Percentiles rank a stretch among this genome's conserved stretches.
Conservation (phyloP, 1,140 invertebrate species). For the Drusus annulatus region DNA sequence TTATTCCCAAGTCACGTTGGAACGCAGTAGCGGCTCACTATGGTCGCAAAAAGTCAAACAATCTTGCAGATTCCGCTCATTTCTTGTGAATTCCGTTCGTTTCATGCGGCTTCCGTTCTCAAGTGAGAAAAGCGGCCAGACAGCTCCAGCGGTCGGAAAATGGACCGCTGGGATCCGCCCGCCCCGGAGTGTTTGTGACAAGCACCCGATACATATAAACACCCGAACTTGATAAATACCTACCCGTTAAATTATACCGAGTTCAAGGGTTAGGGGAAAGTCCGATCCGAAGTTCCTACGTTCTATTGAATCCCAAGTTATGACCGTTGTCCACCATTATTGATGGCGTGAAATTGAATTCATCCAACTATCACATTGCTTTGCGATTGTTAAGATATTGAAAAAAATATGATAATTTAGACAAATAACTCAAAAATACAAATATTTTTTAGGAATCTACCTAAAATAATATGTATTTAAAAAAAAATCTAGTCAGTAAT, state of each 20-base stretch:
- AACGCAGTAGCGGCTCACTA: background rate
- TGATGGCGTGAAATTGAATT: too few relatives aligned
- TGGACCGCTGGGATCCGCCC: constrained; percentile 18
- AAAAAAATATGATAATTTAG: too few relatives aligned
- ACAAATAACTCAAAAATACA: too few relatives aligned
- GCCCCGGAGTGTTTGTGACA: constrained; percentile 12
- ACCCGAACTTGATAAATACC: constrained; percentile 20
- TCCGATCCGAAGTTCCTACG: too few relatives aligned
- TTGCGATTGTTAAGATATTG: too few relatives aligned
- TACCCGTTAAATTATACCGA: constrained; percentile 11
- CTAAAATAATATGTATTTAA: too few relatives aligned
- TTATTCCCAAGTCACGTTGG: background rate
- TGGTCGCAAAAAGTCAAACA: constrained; percentile 29
- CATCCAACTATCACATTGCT: too few relatives aligned
- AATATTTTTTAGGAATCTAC: too few relatives aligned
- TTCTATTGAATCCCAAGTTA: too few relatives aligned
- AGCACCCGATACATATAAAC: constrained; percentile 15
- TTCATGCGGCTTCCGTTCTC: constrained; percentile 13
- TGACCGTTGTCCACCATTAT: too few relatives aligned
- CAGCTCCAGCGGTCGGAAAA: constrained; percentile 3
- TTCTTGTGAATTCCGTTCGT: background rate
- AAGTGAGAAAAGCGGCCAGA: background rate
- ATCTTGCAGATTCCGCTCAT: constrained; percentile 15
- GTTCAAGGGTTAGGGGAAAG: background rate
- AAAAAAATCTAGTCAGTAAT: too few relatives aligned